Evolutionary conservation across 2,113 vertebrate genomes (phyloP), one percentile per base, ranked within the genome.

Genomic region (Tragulus kanchil): DNA sequence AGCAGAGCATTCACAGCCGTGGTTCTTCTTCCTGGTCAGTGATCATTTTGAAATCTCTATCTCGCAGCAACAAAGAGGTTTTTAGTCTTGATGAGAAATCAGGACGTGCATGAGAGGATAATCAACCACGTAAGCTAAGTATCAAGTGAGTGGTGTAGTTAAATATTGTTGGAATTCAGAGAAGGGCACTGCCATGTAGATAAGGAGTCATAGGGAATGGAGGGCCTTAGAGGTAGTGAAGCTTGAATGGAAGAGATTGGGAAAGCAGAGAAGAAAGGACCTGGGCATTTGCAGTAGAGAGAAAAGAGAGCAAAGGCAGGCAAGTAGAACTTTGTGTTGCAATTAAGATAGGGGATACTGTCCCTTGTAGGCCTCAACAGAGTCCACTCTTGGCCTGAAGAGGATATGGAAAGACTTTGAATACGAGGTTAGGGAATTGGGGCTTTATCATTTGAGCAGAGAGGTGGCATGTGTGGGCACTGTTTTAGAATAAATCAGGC

Each of bases 231-330:
- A 69, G n/a, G 3, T 52, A n/a, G 42, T 69, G 23, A 91, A 58
- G 59, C 54, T 91, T 64, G 58, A 65, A 21, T 42, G 93, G 45
- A 84, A 81, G 26, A 71, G 23, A 65, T 56, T 88, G 75, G 52
- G 67, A 75, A 54, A 94, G 36, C 62, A 84, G 61, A 94, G 93
- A 89, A 77, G 78, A 45, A 90, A 85, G 71, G 59, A 94, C 11
- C 26, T 48, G 36, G 84, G n/a, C 26, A 17, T 88, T 96, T 95
- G 65, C 50, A 54, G 8, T 42, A 50, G 78, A 56, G 54, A 36
- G 52, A 61, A 71, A 45, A 50, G 67, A 83, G 67, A 26, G 19
- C 23, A 71, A 56, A 93, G 56, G 61, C 45, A 21, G 26, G 48
- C 10, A 62, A 56, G 58, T 52, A 12, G 54, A 50, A 69, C 36